Evolutionary conservation across 1,140 invertebrate genomes (phyloP), one percentile per base, ranked within the genome.

Genomic region (Lordiphosa mommai): DNA sequence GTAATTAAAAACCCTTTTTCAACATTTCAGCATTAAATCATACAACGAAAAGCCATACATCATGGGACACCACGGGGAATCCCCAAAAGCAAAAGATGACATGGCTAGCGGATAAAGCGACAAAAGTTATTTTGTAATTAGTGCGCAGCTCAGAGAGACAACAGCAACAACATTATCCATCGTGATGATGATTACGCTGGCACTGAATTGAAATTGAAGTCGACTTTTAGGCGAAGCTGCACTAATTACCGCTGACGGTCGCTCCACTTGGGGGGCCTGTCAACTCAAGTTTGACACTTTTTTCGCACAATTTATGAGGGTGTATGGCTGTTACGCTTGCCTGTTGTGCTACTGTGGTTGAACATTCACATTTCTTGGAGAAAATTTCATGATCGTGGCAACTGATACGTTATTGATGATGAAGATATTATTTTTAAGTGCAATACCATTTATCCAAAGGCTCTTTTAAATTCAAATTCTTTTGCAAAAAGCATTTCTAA

Each of bases 251-350:
- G 77, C 77, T 77, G 77, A 82, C 72, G 67, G 44, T 38, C 69
- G 52, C 34, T 23, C 44, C 32, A 20, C 49, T 13, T 29, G 9
- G 36, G 33, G 46, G 36, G 74, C 47, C 70, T 85, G 79, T 85
- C 79, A 85, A 74, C 79, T 79, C 67, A 79, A 85, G 70, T 85
- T 85, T 86, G 79, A 85, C 80, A 85, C 73, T 85, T 85, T 84
- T 79, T 73, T 60, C 61, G 59, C 55, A 61, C 77, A 66, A 82
- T 82, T 82, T 82, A 82, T 82, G 76, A 82, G 72, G 27, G 7
- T 32, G 57, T 14, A 8, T 27, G 9, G 13, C 37, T 14, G 12
- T 20, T 20, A 43, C 52, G 49, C 53, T 53, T 49, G 53, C 34
- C 20, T 12, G 46, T 32, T 30, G 8, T 1, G 8, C 23, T 12